phyloP scores from a whole-genome alignment of 2,113 vertebrate species.

The Tachycineta bicolor region DNA sequence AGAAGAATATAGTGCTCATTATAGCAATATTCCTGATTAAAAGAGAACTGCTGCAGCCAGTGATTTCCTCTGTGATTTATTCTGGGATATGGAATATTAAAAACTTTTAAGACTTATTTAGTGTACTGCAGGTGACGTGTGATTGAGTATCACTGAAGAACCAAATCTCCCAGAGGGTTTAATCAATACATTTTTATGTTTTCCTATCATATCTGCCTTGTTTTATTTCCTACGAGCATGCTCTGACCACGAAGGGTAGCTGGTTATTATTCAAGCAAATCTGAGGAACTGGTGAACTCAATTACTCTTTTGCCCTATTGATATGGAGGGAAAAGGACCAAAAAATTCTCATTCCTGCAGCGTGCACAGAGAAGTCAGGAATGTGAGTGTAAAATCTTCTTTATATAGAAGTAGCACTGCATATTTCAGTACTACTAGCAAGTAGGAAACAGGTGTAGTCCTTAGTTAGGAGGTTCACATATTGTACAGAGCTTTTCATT shows the following conservation, averaged over 20 bases:
- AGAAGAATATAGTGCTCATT: not conserved
- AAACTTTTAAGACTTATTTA: conserved; percentile 8
- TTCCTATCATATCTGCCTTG: not conserved
- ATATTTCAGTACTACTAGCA: not conserved
- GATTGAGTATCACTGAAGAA: not conserved
- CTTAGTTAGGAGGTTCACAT: not conserved
- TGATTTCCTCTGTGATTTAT: not conserved
- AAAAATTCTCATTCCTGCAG: not conserved
- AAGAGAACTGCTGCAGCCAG: not conserved
- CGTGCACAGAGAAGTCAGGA: not conserved
- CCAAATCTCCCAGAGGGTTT: not conserved
- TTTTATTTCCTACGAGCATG: not conserved
- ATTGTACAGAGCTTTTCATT: not conserved
- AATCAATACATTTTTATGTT: conserved; percentile 23
- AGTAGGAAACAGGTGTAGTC: not conserved
- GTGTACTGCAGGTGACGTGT: not conserved
- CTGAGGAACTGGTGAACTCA: not conserved
- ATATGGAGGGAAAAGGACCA: not conserved
- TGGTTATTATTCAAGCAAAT: not conserved
- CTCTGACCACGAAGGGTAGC: not conserved
- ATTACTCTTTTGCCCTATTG: not conserved
- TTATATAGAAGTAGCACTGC: not conserved
- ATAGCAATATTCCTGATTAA: not conserved
- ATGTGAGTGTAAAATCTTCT: accelerated
- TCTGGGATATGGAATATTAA: not conserved